Conservation (phyloP, 2,888 invertebrate species). For the Tachina grossa region DNA sequence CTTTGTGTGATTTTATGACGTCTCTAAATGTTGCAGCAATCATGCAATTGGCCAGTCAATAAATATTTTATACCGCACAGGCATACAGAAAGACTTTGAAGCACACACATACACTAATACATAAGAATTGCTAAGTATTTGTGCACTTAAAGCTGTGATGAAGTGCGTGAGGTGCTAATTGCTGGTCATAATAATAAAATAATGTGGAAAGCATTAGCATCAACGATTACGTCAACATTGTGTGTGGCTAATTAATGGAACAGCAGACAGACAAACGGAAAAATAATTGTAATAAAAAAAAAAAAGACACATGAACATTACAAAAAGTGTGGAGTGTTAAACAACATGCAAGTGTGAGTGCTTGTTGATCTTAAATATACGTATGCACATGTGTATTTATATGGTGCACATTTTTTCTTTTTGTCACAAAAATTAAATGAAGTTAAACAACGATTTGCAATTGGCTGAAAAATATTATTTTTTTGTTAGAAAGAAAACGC, state of each 20-base stretch:
- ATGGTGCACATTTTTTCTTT: constrained; percentile 51
- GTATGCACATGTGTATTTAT: background rate
- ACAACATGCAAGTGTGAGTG: constrained; percentile 48
- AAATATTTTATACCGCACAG: constrained; percentile 1
- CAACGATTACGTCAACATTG: constrained; percentile 68
- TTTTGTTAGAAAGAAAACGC: constrained; percentile 57
- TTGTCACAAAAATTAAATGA: constrained; percentile 53
- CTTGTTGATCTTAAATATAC: background rate
- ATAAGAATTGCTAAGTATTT: background rate
- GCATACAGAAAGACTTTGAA: background rate
- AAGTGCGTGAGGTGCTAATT: constrained; percentile 71
- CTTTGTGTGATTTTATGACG: constrained; percentile 7
- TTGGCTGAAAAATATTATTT: constrained; percentile 45
- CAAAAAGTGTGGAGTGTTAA: background rate
- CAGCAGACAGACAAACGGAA: constrained; percentile 5
- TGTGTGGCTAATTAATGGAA: constrained; percentile 19
- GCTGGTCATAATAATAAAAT: constrained; percentile 70
- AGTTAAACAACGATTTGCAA: constrained; percentile 56
- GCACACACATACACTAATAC: background rate
- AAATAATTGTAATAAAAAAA: background rate
- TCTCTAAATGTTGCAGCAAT: constrained; percentile 3
- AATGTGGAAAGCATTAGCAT: constrained; percentile 67
- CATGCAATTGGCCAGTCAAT: constrained; percentile 45
- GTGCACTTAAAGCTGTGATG: constrained; percentile 4
- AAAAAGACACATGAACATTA: background rate